A percentile compares a stretch with the other conserved stretches of the same genome.
These are phyloP conservation scores for Boloria selene DNA, from an alignment of 2,888 invertebrate species.

Conservation along the genomic window DNA sequence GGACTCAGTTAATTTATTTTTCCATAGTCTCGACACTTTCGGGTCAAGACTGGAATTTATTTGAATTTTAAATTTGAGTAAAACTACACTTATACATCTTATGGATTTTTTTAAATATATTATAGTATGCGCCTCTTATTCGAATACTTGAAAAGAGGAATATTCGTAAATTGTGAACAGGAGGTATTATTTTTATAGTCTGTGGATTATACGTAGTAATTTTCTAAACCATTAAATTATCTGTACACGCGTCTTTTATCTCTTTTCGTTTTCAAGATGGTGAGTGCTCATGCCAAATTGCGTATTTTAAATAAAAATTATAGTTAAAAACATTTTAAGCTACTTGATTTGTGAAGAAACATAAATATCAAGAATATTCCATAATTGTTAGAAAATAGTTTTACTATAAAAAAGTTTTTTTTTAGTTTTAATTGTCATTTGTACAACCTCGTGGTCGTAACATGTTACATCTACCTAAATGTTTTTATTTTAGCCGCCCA, in stretches of 20 bases:
- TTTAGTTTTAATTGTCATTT: slow-evolving; percentile 9
- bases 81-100: too few relatives aligned
- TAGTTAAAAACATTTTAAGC: neutral
- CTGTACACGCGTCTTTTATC: slow-evolving; percentile 45
- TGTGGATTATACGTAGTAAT: neutral
- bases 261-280: slow-evolving; percentile 80
- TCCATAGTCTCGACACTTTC: too few relatives aligned
- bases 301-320: slow-evolving; percentile 3
- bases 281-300: slow-evolving; percentile 55
- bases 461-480: slow-evolving; percentile 49
- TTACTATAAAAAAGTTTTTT: neutral
- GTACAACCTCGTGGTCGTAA: slow-evolving; percentile 71
- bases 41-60: too few relatives aligned
- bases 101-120: too few relatives aligned
- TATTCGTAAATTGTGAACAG: neutral
- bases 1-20: too few relatives aligned
- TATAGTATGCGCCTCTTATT: too few relatives aligned
- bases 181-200: neutral
- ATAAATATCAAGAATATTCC: neutral
- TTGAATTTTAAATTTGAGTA: too few relatives aligned
- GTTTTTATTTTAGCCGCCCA: slow-evolving; percentile 89
- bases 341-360: neutral
- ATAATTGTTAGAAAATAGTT: neutral
- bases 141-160: too few relatives aligned
- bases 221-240: slow-evolving; percentile 17